Percentiles rank a stretch among this genome's conserved stretches.
These are phyloP conservation scores for Nomada flava DNA, from an alignment of 2,888 invertebrate genomes.

Conservation along the genomic window DNA sequence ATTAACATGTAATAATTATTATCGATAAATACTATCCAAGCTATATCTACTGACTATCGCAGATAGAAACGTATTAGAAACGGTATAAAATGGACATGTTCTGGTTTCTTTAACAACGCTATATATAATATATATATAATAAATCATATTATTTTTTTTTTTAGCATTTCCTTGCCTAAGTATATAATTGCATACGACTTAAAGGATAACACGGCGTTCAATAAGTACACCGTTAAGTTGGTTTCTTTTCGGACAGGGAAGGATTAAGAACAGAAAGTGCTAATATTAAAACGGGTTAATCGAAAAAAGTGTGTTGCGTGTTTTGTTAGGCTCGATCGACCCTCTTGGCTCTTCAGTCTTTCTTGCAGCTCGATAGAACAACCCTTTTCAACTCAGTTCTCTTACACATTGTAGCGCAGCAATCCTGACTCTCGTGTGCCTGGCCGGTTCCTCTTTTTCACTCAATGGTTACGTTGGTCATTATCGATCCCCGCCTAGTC, in stretches of 20 bases:
- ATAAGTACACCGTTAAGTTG: constrained; percentile 72
- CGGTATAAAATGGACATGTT: constrained; percentile 82
- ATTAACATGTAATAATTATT: constrained; percentile 71
- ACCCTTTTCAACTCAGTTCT: constrained; percentile 41
- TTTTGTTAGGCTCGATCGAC: constrained; percentile 73
- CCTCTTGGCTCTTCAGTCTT: constrained; percentile 77
- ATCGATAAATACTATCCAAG: constrained; percentile 82
- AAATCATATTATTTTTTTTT: constrained; percentile 39
- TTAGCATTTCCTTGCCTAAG: constrained; percentile 42
- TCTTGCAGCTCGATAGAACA: constrained; percentile 69
- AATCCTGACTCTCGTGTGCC: constrained; percentile 46
- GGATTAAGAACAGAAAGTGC: constrained; percentile 68
- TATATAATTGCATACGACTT: constrained; percentile 50
- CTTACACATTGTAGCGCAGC: constrained; percentile 52
- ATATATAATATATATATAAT: constrained; percentile 38
- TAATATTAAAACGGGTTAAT: constrained; percentile 65
- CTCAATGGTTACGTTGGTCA: constrained; percentile 80
- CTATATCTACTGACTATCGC: constrained; percentile 79
- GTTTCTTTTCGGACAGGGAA: constrained; percentile 44
- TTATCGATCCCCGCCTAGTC: constrained; percentile 84
- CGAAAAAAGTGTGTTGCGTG: constrained; percentile 70
- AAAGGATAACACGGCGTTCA: constrained; percentile 52
- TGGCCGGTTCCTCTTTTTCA: constrained; percentile 64
- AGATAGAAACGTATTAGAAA: constrained; percentile 83
- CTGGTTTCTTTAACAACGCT: constrained; percentile 54